Evolutionary conservation across 2,888 invertebrate species (phyloP).

Genomic region (Lepeophtheirus nordmannii): DNA sequence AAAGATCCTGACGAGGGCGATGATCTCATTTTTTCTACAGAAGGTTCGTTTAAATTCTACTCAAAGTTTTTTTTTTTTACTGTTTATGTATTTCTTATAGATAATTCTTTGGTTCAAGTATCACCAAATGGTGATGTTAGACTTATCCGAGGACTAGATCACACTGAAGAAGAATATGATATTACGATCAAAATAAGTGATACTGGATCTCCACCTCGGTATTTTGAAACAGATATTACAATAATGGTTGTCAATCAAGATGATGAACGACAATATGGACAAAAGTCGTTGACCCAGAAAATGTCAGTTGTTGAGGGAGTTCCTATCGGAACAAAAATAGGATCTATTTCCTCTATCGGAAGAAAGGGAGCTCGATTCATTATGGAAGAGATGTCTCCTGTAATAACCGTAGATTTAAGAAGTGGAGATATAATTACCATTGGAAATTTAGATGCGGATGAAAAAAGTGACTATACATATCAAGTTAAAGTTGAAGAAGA

Average conservation of each 20-base stretch:
- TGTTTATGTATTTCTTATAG: not conserved
- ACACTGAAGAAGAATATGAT: not conserved
- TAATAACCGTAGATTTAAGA: not conserved
- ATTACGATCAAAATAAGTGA: not conserved
- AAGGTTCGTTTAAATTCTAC: not conserved
- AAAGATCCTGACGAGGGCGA: constrained; percentile 74
- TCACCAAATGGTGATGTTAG: not conserved
- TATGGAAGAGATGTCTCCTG: not conserved
- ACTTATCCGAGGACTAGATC: not conserved
- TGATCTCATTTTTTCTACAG: constrained; percentile 50
- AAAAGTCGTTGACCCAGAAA: not conserved
- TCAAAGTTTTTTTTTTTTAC: not conserved
- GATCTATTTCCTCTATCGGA: not conserved
- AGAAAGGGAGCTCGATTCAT: not conserved
- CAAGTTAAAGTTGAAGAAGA: constrained; percentile 65
- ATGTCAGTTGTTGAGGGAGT: not conserved
- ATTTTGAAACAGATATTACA: not conserved
- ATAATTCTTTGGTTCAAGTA: not conserved
- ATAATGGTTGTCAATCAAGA: constrained; percentile 9
- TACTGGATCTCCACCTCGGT: not conserved
- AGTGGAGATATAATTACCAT: not conserved
- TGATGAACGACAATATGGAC: constrained; percentile 6
- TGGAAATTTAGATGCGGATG: not conserved
- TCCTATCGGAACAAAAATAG: constrained; percentile 5
- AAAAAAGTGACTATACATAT: constrained; percentile 58